Base-by-base conservation (phyloP, 1,140 invertebrate genomes). In the Ooceraea biroi region DNA sequence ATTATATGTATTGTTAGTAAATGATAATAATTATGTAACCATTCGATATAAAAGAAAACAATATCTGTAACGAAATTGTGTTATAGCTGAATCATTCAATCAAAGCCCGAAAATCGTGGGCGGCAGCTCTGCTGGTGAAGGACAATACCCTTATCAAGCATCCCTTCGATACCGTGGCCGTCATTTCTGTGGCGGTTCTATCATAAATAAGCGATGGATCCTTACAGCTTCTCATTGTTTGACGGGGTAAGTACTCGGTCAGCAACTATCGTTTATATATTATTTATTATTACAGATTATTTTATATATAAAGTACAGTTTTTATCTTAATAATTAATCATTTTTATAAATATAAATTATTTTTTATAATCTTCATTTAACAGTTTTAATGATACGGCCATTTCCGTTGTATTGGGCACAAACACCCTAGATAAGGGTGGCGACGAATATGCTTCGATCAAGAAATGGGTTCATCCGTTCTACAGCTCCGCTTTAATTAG, bases 191-290 rank as follows among this genome's bases (percentile, higher is more conserved):
- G 95, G 95, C 0, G 95, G 95, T 10, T 95, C 95, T 0, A 91
- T 96, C 0, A 88, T 96, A 30, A 92, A 92, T 10, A 77, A 89
- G 0, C 90, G 93, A 82, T 95, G 88, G 89, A 93, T 95, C 25
- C 84, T 96, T 7, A 95, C 95, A 3, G 95, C 95, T 3, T 94
- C 95, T 41, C 95, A 96, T 83, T 96, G 95, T 84, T 85, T 88
- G 10, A 25, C 71, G 8, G 61, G 82, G 90, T 91, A 88, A 3
- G 22, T 57, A 11, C 5, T 22, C 14, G n/a, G 12, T n/a, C n/a
- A n/a, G n/a, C n/a, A n/a, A n/a, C n/a, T n/a, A n/a, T n/a, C n/a
- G n/a, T n/a, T n/a, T n/a, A n/a, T n/a, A n/a, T n/a, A n/a, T n/a
- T n/a, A n/a, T n/a, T n/a, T n/a, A n/a, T 3, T 72, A 14, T 72